phyloP scores from a whole-genome alignment of 1,140 invertebrate genomes.

The Dinoponera quadriceps region DNA sequence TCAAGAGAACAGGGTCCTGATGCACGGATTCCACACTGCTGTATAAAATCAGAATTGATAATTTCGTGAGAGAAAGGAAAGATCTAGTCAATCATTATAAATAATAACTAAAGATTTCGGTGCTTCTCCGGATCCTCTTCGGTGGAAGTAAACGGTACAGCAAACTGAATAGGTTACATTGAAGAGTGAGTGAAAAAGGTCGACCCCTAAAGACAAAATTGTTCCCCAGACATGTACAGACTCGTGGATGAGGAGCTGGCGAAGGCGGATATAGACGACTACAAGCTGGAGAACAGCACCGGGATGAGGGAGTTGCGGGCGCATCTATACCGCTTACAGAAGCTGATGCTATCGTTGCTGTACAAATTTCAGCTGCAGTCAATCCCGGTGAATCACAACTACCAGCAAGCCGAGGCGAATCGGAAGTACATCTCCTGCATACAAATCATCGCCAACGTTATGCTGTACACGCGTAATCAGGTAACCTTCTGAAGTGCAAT shows the following conservation, averaged over 20 bases:
- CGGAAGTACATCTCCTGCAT: constrained; percentile 78
- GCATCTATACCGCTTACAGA: constrained; percentile 88
- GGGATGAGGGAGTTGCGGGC: constrained; percentile 86
- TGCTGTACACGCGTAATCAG: constrained; percentile 88
- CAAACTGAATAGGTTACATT: no score
- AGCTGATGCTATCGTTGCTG: constrained; percentile 90
- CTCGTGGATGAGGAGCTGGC: constrained; percentile 82
- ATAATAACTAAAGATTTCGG: no score
- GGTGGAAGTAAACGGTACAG: no score
- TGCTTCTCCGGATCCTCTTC: no score
- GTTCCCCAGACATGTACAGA: constrained; percentile 82
- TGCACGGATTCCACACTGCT: no score
- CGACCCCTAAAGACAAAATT: no score
- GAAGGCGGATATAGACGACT: constrained; percentile 70
- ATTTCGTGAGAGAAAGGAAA: no score
- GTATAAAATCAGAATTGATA: no score
- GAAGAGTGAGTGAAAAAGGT: no score
- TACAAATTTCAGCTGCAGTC: constrained; percentile 87
- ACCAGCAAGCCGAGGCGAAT: constrained; percentile 68
- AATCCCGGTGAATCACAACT: constrained; percentile 61
- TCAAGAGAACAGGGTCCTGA: no score
- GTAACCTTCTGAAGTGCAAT: constrained; percentile 52
- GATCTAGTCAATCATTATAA: no score
- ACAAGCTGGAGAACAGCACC: constrained; percentile 80
- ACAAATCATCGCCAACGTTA: constrained; percentile 89